Conservation (phyloP, 2,888 invertebrate species). For the Epinotia ramella region DNA sequence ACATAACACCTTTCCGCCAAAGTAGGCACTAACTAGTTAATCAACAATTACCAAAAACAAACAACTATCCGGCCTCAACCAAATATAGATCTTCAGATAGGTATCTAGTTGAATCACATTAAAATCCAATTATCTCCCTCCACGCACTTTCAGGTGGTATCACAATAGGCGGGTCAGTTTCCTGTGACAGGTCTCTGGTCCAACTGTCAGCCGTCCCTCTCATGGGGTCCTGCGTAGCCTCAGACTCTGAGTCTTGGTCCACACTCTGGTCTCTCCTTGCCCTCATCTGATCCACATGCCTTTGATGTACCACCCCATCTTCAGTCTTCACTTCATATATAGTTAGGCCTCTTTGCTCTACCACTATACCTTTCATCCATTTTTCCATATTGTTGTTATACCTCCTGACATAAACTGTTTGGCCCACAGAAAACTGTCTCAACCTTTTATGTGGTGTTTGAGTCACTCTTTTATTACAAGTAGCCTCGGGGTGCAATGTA, state of each 20-base stretch:
- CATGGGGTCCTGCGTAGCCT: not conserved
- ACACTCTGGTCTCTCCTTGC: not conserved
- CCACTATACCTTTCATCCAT: not conserved
- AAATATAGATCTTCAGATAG: no score
- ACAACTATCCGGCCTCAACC: no score
- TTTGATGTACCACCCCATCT: not conserved
- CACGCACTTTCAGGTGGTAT: constrained; percentile 5
- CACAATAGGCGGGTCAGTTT: not conserved
- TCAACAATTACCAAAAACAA: no score
- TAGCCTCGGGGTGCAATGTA: not conserved
- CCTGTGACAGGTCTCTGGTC: not conserved
- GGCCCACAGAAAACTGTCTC: constrained; percentile 1
- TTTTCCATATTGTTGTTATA: not conserved
- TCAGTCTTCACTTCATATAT: constrained; percentile 4
- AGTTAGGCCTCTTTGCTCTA: no score
- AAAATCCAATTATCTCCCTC: constrained; percentile 2
- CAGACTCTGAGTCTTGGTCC: not conserved
- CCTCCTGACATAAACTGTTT: not conserved
- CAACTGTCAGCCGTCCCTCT: not conserved
- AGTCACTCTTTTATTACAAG: not conserved
- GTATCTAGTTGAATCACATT: not conserved
- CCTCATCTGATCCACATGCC: constrained; percentile 8
- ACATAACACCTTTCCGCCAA: no score
- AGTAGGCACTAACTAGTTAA: no score
- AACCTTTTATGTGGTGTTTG: not conserved